phyloP scores from a whole-genome alignment of 2,113 vertebrate species.

The Benitochromis conjunctus region DNA sequence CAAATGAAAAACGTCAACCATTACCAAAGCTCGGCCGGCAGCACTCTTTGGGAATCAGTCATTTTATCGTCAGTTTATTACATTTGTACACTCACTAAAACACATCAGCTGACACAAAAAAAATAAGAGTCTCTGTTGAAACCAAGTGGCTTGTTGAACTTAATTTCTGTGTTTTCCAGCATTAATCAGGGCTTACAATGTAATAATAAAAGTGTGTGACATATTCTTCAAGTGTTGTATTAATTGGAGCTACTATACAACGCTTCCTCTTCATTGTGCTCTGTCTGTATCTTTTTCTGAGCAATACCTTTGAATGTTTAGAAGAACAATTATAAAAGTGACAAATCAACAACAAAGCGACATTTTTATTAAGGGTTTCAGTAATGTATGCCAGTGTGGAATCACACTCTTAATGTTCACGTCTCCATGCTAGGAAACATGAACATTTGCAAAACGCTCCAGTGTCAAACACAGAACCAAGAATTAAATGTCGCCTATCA shows the following conservation, averaged over 20 bases:
- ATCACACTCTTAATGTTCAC: neutral
- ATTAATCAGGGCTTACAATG: neutral
- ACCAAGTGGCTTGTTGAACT: neutral
- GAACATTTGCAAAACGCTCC: neutral
- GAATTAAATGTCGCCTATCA: neutral
- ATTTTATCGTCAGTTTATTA: neutral
- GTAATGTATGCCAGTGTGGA: neutral
- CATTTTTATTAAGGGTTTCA: neutral
- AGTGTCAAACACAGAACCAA: slow-evolving; percentile 2
- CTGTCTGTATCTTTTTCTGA: neutral
- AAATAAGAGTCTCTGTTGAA: neutral
- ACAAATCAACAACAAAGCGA: neutral
- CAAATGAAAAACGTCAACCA: neutral
- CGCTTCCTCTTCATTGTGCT: neutral
- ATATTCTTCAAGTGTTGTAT: neutral
- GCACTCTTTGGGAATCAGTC: neutral
- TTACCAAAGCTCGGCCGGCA: neutral
- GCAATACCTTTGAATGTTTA: neutral
- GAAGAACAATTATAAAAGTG: neutral
- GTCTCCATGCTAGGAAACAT: slow-evolving; percentile 14
- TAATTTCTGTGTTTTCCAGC: neutral
- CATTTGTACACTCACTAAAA: neutral
- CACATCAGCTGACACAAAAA: neutral
- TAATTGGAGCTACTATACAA: neutral
- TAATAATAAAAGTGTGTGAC: slow-evolving; percentile 3